phyloP scores from a whole-genome alignment of 2,797 vertebrate species.

The Cephalopachus bancanus region DNA sequence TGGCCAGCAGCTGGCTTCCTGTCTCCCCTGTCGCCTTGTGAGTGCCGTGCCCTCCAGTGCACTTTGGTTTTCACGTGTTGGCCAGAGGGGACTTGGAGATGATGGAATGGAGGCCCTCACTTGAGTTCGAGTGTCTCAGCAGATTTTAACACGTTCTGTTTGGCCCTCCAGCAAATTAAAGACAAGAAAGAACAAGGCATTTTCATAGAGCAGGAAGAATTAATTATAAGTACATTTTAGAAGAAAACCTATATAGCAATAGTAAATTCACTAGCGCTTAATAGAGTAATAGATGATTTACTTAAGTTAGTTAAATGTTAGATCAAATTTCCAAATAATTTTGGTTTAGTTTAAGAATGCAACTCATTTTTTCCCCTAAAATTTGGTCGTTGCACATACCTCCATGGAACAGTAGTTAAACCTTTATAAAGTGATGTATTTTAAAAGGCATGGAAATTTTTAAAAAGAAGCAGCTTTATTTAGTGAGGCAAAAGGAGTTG shows the following conservation, averaged over 20 bases:
- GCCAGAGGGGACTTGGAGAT: neutral
- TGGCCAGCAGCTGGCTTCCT: too few species aligned
- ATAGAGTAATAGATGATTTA: neutral
- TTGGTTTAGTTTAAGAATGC: constrained; percentile 6
- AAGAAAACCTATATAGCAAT: neutral
- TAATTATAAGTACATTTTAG: neutral
- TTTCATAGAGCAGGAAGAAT: neutral
- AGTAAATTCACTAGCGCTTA: neutral
- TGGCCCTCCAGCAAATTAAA: neutral
- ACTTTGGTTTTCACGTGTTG: neutral
- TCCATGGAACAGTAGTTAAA: neutral
- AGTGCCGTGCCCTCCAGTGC: too few species aligned
- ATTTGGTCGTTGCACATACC: neutral
- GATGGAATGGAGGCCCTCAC: neutral
- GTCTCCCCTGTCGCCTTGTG: too few species aligned
- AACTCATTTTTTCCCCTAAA: neutral
- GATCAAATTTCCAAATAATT: constrained; percentile 15
- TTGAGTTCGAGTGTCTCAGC: neutral
- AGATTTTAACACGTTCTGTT: constrained; percentile 5
- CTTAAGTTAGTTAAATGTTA: constrained; percentile 5
- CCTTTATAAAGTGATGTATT: neutral
- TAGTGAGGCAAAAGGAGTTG: neutral
- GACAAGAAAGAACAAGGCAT: neutral
- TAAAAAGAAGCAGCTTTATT: constrained; percentile 16
- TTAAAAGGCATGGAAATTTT: neutral